phyloP scores from a whole-genome alignment of 2,797 vertebrate species.

The Bradypodion pumilum region DNA sequence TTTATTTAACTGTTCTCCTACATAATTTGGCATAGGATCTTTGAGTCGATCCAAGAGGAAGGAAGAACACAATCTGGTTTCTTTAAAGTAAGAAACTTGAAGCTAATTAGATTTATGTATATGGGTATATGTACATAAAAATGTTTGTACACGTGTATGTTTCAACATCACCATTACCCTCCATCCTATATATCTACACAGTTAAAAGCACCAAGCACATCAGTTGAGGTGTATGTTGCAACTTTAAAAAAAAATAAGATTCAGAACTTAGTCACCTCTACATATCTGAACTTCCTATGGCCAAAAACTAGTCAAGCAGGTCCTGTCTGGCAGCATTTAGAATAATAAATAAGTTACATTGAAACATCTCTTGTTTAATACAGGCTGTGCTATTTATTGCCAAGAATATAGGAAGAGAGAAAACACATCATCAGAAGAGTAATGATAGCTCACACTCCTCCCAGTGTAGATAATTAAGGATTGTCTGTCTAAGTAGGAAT shows the following conservation, averaged over 20 bases:
- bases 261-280: background rate
- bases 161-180: conserved; percentile 12
- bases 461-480: no score
- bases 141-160: background rate
- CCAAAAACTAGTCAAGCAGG: conserved; percentile 24
- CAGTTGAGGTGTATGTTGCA: conserved; percentile 7
- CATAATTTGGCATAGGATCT: conserved; percentile 54
- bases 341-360: background rate
- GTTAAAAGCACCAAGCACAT: conserved; percentile 54
- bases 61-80: conserved; percentile 53
- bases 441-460: no score
- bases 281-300: conserved; percentile 20
- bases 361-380: background rate
- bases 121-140: conserved; percentile 40
- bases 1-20: conserved; percentile 59
- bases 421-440: no score
- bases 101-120: conserved; percentile 47
- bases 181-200: background rate
- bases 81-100: conserved; percentile 37
- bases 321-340: background rate
- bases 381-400: background rate
- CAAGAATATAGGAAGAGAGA: background rate
- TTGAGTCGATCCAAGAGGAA: conserved; percentile 42
- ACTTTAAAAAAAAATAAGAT: background rate
- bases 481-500: no score